A percentile compares a stretch with the other conserved stretches of the same genome.
phyloP scores from a whole-genome alignment of 2,888 invertebrate genomes.

The Euplagia quadripunctaria region DNA sequence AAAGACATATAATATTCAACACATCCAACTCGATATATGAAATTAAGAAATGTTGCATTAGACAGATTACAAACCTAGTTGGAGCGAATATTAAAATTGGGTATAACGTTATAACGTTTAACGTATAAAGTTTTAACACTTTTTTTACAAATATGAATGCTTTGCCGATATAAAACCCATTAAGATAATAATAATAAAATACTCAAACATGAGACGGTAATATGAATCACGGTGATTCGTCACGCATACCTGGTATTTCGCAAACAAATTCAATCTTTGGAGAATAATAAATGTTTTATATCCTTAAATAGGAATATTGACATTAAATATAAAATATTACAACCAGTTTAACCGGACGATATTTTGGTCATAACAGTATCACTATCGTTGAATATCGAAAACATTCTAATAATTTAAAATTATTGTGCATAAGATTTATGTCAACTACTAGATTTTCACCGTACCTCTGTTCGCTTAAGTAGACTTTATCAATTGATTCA shows the following conservation, averaged over 20 bases:
- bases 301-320: conserved; percentile 12
- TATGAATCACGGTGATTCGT: conserved; percentile 27
- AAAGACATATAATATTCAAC: too few species aligned
- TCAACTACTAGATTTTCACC: not conserved
- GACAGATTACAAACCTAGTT: too few species aligned
- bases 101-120: too few species aligned
- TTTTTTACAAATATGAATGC: not conserved
- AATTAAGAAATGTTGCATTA: too few species aligned
- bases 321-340: conserved; percentile 2
- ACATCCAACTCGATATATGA: too few species aligned
- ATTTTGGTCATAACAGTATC: not conserved
- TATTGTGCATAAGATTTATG: not conserved
- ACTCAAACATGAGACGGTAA: conserved; percentile 3
- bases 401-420: not conserved
- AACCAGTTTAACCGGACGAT: conserved; percentile 5
- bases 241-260: conserved; percentile 27
- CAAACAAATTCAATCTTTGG: conserved; percentile 33
- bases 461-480: too few species aligned
- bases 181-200: not conserved
- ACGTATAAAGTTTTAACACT: too few species aligned
- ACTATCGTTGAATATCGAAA: not conserved
- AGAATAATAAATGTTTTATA: conserved; percentile 18
- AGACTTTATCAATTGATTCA: too few species aligned
- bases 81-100: too few species aligned
- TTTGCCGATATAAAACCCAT: not conserved